A percentile compares a stretch with the other conserved stretches of the same genome.
phyloP scores from a whole-genome alignment of 2,888 invertebrate species.

The Brachyptera putata region DNA sequence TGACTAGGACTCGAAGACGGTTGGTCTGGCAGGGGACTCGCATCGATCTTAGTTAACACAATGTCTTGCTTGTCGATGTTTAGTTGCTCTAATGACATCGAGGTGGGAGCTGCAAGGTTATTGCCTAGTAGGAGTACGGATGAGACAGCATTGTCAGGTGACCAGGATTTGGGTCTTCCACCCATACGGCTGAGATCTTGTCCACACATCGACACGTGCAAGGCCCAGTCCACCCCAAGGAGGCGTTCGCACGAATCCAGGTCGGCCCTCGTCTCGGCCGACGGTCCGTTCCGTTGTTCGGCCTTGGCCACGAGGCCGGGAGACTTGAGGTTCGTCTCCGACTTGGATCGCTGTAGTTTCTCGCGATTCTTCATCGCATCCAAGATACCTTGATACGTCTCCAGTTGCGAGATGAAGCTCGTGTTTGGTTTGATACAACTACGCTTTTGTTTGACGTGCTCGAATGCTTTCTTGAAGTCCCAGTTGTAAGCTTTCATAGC shows the following conservation, averaged over 20 bases:
- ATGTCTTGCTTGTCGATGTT: constrained; percentile 38
- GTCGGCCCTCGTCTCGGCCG: constrained; percentile 35
- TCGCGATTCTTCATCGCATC: constrained; percentile 96
- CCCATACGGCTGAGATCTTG: constrained; percentile 40
- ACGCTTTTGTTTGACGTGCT: constrained; percentile 85
- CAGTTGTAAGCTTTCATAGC: constrained; percentile 97
- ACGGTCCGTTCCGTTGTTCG: constrained; percentile 22
- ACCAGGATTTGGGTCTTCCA: constrained; percentile 67
- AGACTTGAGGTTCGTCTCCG: constrained; percentile 82
- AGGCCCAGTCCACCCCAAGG: constrained; percentile 38
- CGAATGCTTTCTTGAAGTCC: constrained; percentile 83
- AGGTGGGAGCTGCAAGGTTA: constrained; percentile 50
- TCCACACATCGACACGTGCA: constrained; percentile 39
- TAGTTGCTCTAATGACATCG: constrained; percentile 65
- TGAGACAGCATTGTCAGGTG: constrained; percentile 63
- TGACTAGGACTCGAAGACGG: constrained; percentile 14
- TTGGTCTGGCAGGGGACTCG: constrained; percentile 19
- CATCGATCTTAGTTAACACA: background rate
- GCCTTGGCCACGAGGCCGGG: constrained; percentile 48
- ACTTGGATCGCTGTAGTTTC: constrained; percentile 87
- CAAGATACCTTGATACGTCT: constrained; percentile 88
- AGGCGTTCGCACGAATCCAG: constrained; percentile 32
- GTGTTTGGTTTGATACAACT: constrained; percentile 95
- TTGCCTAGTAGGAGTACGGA: constrained; percentile 47
- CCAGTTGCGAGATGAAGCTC: constrained; percentile 89